Base-by-base conservation (phyloP, 1,140 invertebrate species). In the Drosophila ficusphila region DNA sequence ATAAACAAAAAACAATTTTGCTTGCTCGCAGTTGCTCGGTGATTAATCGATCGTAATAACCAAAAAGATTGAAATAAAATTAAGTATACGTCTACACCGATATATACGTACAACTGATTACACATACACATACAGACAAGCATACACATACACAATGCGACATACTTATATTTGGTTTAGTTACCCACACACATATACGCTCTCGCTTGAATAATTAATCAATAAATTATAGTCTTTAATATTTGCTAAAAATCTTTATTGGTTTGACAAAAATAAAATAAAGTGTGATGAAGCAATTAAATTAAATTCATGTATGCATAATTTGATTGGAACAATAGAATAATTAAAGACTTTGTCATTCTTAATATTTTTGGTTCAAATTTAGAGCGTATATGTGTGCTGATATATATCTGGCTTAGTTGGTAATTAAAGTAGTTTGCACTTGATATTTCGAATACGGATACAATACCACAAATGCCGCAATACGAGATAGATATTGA, bases 101-200 rank as follows among this genome's bases (percentile, higher is more conserved):
- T 74, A 34, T 46, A 58, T 51, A 78, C 49, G 62, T 69, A 79
- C 76, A 75, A 44, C 23, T 38, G 44, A 47, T 57, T 61, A 64
- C 62, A 76, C 58, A 79, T 70, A 75, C 57, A 75, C 77, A 79
- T 75, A 79, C 67, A 56, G 33, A 77, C 49, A 57, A 52, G 76
- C 61, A 73, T 68, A 73, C 53, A 79, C 39, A 79, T 79, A 81
- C 36, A 70, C 64, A 79, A 74, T 74, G 70, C 70, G 58, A 71
- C 42, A 71, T 70, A 71, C 68, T 57, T 71, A 71, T 61, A 16
- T 23, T 48, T 74, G 58, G 34, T 21, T 42, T 49, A 54, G 4
- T 36, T 34, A 51, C 29, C 25, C 9, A 29, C 58, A 38, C 27
- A 36, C 33, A 72, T 29, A 73, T 29, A 72, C 51, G 52, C 38